Conservation (phyloP, 1,140 invertebrate species). For the Diachasma alloeum region DNA sequence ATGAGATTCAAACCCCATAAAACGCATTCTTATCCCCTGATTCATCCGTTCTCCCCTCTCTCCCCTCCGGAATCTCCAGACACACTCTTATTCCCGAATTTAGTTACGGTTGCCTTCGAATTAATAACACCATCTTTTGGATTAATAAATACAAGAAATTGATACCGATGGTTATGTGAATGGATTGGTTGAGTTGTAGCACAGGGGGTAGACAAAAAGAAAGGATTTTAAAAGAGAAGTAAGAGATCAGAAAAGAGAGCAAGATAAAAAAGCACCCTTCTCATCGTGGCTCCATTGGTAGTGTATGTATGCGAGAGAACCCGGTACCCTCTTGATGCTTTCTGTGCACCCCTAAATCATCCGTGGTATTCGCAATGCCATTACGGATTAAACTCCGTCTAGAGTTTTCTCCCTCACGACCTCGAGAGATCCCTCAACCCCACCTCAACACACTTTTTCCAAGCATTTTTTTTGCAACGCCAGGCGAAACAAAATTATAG, state of each 20-base stretch:
- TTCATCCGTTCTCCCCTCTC: background rate
- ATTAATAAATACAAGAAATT: slow-evolving; percentile 28
- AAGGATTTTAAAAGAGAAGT: background rate
- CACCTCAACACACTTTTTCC: background rate
- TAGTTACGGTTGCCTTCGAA: background rate
- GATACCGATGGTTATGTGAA: slow-evolving; percentile 8
- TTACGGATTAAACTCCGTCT: slow-evolving; percentile 19
- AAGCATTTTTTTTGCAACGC: background rate
- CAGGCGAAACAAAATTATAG: background rate
- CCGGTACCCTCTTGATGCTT: background rate
- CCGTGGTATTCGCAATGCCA: slow-evolving; percentile 23
- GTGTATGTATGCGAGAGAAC: background rate
- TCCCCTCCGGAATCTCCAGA: background rate
- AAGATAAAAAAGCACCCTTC: background rate
- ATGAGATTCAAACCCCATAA: slow-evolving; percentile 3
- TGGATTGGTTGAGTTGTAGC: background rate
- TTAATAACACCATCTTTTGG: slow-evolving; percentile 2
- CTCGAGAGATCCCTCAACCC: background rate
- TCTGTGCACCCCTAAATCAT: background rate
- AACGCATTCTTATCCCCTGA: background rate
- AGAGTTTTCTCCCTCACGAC: background rate
- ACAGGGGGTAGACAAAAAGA: too few relatives aligned
- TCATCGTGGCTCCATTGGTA: background rate
- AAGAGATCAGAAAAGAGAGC: background rate
- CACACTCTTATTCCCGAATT: background rate